phyloP scores from a whole-genome alignment of 2,797 vertebrate species.

The Rhodeus uyekii region DNA sequence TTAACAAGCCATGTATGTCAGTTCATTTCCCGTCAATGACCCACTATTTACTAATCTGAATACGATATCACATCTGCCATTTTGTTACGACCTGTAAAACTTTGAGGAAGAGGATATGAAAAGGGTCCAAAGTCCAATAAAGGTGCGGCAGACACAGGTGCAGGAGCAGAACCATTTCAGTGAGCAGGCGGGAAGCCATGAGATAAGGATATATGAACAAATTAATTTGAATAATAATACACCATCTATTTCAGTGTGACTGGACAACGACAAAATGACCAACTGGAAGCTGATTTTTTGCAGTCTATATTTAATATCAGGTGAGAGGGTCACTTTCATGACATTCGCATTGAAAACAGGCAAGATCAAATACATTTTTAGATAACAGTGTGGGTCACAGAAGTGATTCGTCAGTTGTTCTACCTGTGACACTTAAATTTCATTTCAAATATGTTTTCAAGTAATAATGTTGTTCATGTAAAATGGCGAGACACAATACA shows the following conservation, averaged over 20 bases:
- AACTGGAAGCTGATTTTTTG: slow-evolving; percentile 7
- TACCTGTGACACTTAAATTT: not conserved
- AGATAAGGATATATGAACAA: not conserved
- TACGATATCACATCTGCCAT: not conserved
- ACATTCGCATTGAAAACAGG: not conserved
- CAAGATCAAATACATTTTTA: not conserved
- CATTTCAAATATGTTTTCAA: not conserved
- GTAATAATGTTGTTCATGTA: not conserved
- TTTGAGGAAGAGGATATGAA: not conserved
- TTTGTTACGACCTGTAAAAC: slow-evolving; percentile 5
- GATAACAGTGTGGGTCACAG: not conserved
- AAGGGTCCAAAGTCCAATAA: slow-evolving; percentile 21
- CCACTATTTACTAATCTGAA: not conserved
- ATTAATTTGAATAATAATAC: no score
- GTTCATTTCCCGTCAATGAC: not conserved
- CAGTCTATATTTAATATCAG: slow-evolving; percentile 23
- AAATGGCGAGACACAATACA: not conserved
- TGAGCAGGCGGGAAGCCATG: not conserved
- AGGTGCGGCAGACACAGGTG: slow-evolving; percentile 21
- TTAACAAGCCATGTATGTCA: not conserved
- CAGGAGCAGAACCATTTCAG: not conserved
- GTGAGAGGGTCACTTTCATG: slow-evolving; percentile 3
- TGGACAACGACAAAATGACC: slow-evolving; percentile 26
- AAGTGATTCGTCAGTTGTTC: not conserved
- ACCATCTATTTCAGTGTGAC: not conserved